phyloP scores from a whole-genome alignment of 2,888 invertebrate genomes.

The Pemphredon lugubris region DNA sequence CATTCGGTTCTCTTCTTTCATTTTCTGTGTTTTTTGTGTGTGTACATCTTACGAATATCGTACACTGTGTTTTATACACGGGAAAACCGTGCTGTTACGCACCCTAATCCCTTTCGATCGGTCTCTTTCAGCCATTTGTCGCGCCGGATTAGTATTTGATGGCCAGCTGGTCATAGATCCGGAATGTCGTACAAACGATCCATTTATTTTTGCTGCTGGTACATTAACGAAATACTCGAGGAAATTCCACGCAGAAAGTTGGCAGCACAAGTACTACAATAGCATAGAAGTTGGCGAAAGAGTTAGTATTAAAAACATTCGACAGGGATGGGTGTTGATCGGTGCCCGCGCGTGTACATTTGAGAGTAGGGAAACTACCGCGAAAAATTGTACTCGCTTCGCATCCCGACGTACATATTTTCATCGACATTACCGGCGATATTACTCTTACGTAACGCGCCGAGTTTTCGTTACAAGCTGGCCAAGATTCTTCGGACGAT shows the following conservation, averaged over 20 bases:
- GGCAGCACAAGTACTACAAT: constrained; percentile 83
- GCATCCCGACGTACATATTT: too few relatives aligned
- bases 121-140: constrained; percentile 82
- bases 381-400: too few relatives aligned
- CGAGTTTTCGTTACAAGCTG: constrained; percentile 50
- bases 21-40: not conserved
- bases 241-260: constrained; percentile 82
- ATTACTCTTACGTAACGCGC: too few relatives aligned
- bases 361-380: too few relatives aligned
- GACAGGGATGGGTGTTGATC: too few relatives aligned
- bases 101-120: not conserved
- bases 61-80: too few relatives aligned
- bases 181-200: constrained; percentile 86
- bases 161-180: constrained; percentile 85
- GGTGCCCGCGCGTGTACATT: too few relatives aligned
- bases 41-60: too few relatives aligned
- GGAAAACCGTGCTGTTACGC: too few relatives aligned
- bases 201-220: constrained; percentile 86
- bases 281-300: constrained; percentile 85
- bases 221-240: constrained; percentile 85
- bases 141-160: constrained; percentile 84
- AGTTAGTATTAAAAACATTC: constrained; percentile 79
- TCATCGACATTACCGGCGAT: too few relatives aligned
- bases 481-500: constrained; percentile 56
- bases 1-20: not conserved